Evolutionary conservation across 2,888 invertebrate species (phyloP), one percentile per base, ranked within the genome.

Genomic region (Polymixis lichenea): DNA sequence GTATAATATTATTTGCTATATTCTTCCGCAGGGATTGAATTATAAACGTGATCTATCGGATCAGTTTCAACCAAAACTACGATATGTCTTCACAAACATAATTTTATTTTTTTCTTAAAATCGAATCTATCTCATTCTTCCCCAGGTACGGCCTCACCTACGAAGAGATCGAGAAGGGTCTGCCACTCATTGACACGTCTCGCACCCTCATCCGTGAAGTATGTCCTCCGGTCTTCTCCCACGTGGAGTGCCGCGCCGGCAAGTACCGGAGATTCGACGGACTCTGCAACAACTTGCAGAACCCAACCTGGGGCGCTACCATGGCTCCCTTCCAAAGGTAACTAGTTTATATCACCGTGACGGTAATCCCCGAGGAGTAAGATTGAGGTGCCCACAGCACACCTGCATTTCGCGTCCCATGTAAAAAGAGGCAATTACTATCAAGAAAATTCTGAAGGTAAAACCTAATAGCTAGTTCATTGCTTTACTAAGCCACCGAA

Each of bases 241-340:
- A 98, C 89, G 98, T 99, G 43, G 98, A 98, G 93, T 99, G 99
- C 89, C 97, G 98, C 64, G 98, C 99, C 0, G 98, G 98, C 69
- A 98, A 99, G 92, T 99, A 99, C 95, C 97, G 99, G 25, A 97
- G 99, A 43, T 97, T 98, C 88, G 99, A 99, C 92, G 99, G 99
- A 0, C 97, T 99, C 11, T 99, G 99, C 95, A 99, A 98, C 87
- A 99, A 99, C 92, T 95, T 99, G 89, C 97, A 98, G 81, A 98
- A 99, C 94, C 99, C 99, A 0, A 98, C 98, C 0, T 99, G 99
- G 99, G 99, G 99, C 1, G 98, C 99, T 22, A 97, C 98, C 6
- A 98, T 98, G 93, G 97, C 98, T 19, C 98, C 98, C 1, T 99
- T 99, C 95, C 98, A 98, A 88, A 98, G 99, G 97, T 96, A 92